phyloP scores from a whole-genome alignment of 1,140 invertebrate genomes.

The Melanaphis sacchari region DNA sequence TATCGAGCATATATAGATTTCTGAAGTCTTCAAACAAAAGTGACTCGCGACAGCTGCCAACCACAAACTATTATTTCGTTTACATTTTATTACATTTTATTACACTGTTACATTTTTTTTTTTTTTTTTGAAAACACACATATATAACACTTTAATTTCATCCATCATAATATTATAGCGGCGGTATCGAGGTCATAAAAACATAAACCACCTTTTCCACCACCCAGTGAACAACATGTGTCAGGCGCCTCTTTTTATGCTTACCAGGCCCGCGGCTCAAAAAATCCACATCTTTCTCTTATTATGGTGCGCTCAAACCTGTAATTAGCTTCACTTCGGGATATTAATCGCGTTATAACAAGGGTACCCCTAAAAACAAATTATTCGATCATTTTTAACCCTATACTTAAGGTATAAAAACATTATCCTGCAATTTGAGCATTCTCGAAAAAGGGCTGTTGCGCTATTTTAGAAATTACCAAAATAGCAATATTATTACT shows the following conservation, averaged over 20 bases:
- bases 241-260: conserved; percentile 36
- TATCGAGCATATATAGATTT: not conserved
- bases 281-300: conserved; percentile 53
- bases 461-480: not conserved
- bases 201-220: conserved; percentile 55
- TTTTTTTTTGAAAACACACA: not conserved
- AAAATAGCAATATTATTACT: conserved; percentile 6
- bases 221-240: conserved; percentile 41
- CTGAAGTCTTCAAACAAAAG: not conserved
- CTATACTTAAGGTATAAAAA: conserved; percentile 39
- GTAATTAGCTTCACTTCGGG: conserved; percentile 33
- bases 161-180: conserved; percentile 14
- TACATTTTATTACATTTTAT: conserved; percentile 46
- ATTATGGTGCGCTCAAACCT: conserved; percentile 42
- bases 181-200: conserved; percentile 43
- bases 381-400: conserved; percentile 33
- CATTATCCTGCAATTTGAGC: not conserved
- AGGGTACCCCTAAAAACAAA: conserved; percentile 32
- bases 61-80: conserved; percentile 40
- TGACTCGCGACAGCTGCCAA: conserved; percentile 44
- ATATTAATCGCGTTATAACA: conserved; percentile 55
- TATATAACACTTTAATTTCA: conserved; percentile 46
- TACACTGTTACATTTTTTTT: conserved; percentile 13
- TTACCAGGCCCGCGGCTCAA: not conserved
- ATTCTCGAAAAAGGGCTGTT: not conserved